These are phyloP conservation scores for Phania funesta DNA, from an alignment of 2,888 invertebrate species.

Conservation along the genomic window DNA sequence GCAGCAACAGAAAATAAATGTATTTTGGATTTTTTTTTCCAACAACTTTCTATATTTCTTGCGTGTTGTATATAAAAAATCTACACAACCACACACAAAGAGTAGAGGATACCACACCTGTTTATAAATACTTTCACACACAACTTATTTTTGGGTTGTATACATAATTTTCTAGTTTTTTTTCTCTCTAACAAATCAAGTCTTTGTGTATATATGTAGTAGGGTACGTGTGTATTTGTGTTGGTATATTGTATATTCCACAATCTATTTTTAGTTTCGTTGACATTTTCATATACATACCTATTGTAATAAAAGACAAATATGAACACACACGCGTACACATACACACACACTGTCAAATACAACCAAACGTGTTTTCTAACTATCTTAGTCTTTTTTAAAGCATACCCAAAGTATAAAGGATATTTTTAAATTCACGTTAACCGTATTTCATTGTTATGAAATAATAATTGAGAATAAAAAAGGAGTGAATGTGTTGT, in stretches of 20 bases:
- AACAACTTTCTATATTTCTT: background rate
- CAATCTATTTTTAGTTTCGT: slow-evolving; percentile 55
- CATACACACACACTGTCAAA: background rate
- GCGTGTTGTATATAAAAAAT: too few relatives aligned
- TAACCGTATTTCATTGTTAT: slow-evolving; percentile 27
- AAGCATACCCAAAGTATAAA: background rate
- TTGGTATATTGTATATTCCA: too few relatives aligned
- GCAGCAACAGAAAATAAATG: background rate
- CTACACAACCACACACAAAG: background rate
- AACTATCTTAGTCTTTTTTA: background rate
- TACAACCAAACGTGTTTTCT: background rate
- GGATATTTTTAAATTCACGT: slow-evolving; percentile 19
- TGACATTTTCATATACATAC: slow-evolving; percentile 57
- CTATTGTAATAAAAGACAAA: slow-evolving; percentile 37
- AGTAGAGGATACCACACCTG: slow-evolving; percentile 15
- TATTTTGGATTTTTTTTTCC: background rate
- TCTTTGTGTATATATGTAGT: slow-evolving; percentile 1
- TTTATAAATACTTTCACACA: slow-evolving; percentile 21
- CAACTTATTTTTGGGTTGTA: background rate
- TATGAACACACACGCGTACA: background rate
- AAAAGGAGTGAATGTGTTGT: background rate
- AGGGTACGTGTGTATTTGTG: background rate
- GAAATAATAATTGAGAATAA: slow-evolving; percentile 1
- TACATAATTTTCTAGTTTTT: background rate
- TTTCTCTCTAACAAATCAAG: background rate